Base-by-base conservation (phyloP, 1,140 invertebrate genomes). In the Brachionus asplanchnoidis region DNA sequence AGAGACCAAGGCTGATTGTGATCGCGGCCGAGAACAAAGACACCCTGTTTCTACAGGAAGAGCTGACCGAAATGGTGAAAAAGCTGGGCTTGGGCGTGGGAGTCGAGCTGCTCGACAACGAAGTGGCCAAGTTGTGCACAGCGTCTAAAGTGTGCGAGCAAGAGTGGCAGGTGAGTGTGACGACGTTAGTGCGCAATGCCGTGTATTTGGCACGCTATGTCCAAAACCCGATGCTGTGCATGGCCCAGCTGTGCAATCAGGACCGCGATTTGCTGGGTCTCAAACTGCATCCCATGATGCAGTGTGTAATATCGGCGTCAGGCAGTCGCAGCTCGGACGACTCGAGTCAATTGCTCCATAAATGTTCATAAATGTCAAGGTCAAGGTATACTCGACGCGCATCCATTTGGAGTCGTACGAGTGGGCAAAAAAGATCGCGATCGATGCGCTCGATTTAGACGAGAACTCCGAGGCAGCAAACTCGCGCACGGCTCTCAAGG, bases 321-420 rank as follows among this genome's bases (percentile, higher is more conserved):
- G 32, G 46, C 28, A 40, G 60, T 56, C 44, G 78, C 3, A 80
- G 7, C n/a, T 20, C 32, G 6, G 78, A 80, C 14, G 68, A 83
- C 60, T 28, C 42, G 3, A 70, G 32, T 6, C 60, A 82, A 17
- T 46, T 80, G 40, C 44, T 70, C 11, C 40, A 11, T n/a, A n/a
- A n/a, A n/a, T n/a, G n/a, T n/a, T n/a, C n/a, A n/a, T n/a, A n/a
- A n/a, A n/a, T n/a, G n/a, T n/a, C n/a, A n/a, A n/a, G n/a, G n/a
- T n/a, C n/a, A n/a, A n/a, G n/a, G n/a, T n/a, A n/a, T n/a, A 99
- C 88, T 96, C 96, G 0, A 98, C 98, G 0, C 91, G 98, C 85
- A 96, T 99, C 0, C 98, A 99, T 91, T 97, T 97, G 0, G 98
- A 99, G 90, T 97, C 96, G 0, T 99, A 99, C 87, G 97, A 99